Base-by-base conservation (phyloP, 2,888 invertebrate genomes). In the Byasa hedistus region DNA sequence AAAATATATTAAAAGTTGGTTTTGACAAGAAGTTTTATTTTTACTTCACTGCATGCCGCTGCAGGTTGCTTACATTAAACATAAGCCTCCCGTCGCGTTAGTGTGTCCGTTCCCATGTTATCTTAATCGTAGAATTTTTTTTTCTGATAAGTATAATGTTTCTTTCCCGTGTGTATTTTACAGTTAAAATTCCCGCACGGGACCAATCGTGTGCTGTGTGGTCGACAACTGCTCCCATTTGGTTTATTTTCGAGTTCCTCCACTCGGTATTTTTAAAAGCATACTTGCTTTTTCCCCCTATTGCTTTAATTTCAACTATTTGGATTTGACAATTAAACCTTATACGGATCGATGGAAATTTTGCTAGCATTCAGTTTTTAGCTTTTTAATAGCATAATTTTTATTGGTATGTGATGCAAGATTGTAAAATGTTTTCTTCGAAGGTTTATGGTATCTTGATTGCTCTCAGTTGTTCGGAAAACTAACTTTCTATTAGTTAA, bases 81-180 rank as follows among this genome's bases (percentile, higher is more conserved):
- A 87, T 89, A 79, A 85, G 44, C 84, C 87, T 77, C 89, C 89
- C 77, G 84, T 78, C 72, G 87, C 70, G 85, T 79, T 77, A 83
- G 83, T 84, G 78, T 81, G 79, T 79, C 83, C 81, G 82, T 79
- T 84, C 87, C 85, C 85, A 79, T 79, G 82, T 87, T 84, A 85
- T 85, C 83, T 83, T 82, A 79, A 83, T 84, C 80, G 79, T 78
- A 72, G 77, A 74, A 75, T 77, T 76, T 77, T 77, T 84, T 87
- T 87, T 81, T 80, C 82, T 84, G 87, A 85, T 78, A n/a, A 8
- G 4, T 22, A 52, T 5, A 52, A 52, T 19, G 52, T n/a, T 52
- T 52, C 52, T 21, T 52, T 74, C 71, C 72, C 73, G 75, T 80
- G 78, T 56, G 55, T 62, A 23, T 55, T 56, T 56, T 48, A 55